Evolutionary conservation across 1,140 invertebrate genomes (phyloP).

Genomic region (Saccostrea glomerata): DNA sequence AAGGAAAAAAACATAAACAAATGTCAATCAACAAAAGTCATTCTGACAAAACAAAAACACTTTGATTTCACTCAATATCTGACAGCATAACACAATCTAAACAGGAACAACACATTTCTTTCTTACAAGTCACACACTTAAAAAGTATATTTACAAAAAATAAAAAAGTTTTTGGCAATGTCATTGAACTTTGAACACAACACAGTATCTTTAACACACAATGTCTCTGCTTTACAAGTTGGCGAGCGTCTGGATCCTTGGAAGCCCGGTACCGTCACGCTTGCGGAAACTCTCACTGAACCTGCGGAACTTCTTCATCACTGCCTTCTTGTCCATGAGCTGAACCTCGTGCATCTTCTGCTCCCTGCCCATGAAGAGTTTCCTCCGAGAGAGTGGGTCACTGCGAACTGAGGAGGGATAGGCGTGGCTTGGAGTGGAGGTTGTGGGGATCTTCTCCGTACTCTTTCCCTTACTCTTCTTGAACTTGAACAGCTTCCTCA

Average conservation of each 20-base stretch:
- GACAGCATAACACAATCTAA: background rate
- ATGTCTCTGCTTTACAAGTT: conserved; percentile 62
- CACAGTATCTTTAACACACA: background rate
- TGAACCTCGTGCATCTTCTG: conserved; percentile 58
- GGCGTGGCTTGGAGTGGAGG: conserved; percentile 57
- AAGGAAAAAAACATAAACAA: background rate
- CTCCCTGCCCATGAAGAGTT: conserved; percentile 57
- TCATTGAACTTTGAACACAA: background rate
- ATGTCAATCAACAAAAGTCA: background rate
- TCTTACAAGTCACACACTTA: background rate
- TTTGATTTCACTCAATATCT: conserved; percentile 11
- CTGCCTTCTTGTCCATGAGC: conserved; percentile 72
- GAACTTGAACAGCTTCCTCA: conserved; percentile 61
- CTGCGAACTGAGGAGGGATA: conserved; percentile 55
- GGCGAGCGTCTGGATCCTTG: conserved; percentile 69
- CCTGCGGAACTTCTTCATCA: conserved; percentile 71
- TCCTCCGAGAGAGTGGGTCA: conserved; percentile 62
- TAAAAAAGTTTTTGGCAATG: conserved; percentile 20
- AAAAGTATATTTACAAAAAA: conserved; percentile 15
- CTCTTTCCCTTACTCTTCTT: conserved; percentile 57
- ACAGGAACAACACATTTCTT: background rate
- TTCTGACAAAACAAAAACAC: background rate
- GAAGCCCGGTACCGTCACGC: conserved; percentile 62
- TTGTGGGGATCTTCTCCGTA: conserved; percentile 54
- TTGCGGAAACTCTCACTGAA: conserved; percentile 71